Conservation (phyloP, 2,113 vertebrate genomes). For the Piaya cayana region DNA sequence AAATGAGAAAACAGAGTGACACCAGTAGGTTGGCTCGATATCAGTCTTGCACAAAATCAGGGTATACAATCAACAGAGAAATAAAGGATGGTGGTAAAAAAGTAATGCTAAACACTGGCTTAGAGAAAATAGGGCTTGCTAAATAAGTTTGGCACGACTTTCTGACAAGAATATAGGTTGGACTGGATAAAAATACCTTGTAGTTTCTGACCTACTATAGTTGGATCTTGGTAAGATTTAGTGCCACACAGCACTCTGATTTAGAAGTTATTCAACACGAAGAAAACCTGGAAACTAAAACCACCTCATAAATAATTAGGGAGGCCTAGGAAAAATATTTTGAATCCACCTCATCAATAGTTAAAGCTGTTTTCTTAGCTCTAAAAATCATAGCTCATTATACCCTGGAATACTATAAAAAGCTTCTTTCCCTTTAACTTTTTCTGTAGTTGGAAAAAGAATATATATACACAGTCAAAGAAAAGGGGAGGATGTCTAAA, state of each 20-base stretch:
- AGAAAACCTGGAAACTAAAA: constrained; percentile 62
- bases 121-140: constrained; percentile 49
- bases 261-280: constrained; percentile 56
- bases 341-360: constrained; percentile 43
- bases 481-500: constrained; percentile 1
- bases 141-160: constrained; percentile 48
- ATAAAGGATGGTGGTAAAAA: not conserved
- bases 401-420: constrained; percentile 10
- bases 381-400: constrained; percentile 55
- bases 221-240: constrained; percentile 47
- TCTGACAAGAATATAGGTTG: constrained; percentile 69
- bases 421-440: constrained; percentile 9
- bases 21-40: not conserved
- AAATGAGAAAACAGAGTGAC: not conserved
- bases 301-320: constrained; percentile 55
- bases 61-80: not conserved
- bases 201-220: constrained; percentile 66
- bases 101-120: constrained; percentile 39
- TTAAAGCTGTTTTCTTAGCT: constrained; percentile 39
- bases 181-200: constrained; percentile 64
- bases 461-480: not conserved
- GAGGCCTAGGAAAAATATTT: constrained; percentile 53
- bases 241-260: constrained; percentile 29
- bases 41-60: not conserved
- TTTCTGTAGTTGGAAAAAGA: not conserved